Evolutionary conservation across 2,797 vertebrate species (phyloP), one percentile per base, ranked within the genome.

Genomic region (Eurystomus glaucurus): DNA sequence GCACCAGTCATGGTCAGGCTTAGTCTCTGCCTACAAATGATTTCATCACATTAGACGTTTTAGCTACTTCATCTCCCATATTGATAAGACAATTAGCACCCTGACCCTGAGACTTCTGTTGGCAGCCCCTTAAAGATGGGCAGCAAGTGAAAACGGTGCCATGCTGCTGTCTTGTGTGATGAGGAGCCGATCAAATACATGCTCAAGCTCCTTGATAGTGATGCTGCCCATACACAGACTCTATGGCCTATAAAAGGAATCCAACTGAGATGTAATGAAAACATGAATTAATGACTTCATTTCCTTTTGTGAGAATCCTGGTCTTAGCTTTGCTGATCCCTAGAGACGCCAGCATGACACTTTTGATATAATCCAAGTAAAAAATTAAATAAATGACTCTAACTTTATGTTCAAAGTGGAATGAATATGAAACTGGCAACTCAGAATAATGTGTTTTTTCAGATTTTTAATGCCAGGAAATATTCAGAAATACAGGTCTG

Each of bases 101-200:
- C 77, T 81, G 61, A 76, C 66, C 60, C 85, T n/a, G 69, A 84
- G 81, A 60, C 25, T 84, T 70, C 54, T 64, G 28, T 21, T 88
- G 66, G 46, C 58, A 82, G 58, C 19, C 41, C 54, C 68, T 82
- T 55, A 87, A 39, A 13, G 51, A 70, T 26, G 29, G 17, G 66
- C 17, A 61, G 35, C 17, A 29, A 61, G 43, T 26, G 43, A 60
- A 37, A 87, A 64, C 0, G 0, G 55, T 48, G 52, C 57, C 35
- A 10, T 7, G 19, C 57, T 92, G 61, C n/a, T 94, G 68, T 11
- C n/a, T 85, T 60, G 11, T 43, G 19, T 31, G 39, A 91, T 43
- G 45, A 75, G 0, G 0, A 85, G 26, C 10, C 0, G 0, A 82
- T 35, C 43, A 77, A 81, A 78, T 3, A 35, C 17, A 12, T 0